Percentiles rank a stretch among this genome's conserved stretches.
phyloP scores from a whole-genome alignment of 2,113 vertebrate species.

The Silurus asotus region DNA sequence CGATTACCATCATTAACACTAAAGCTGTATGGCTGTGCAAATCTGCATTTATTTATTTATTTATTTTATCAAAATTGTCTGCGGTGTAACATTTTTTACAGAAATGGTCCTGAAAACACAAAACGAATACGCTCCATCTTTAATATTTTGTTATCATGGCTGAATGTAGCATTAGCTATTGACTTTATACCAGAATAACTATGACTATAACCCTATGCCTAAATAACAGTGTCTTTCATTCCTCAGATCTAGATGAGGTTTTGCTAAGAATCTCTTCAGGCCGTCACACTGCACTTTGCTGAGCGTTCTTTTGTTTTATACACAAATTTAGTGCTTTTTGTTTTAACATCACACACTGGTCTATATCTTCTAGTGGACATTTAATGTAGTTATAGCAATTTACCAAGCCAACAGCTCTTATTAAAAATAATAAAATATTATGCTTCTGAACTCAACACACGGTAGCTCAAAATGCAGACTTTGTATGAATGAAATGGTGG shows the following conservation, averaged over 20 bases:
- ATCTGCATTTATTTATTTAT: neutral
- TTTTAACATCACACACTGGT: neutral
- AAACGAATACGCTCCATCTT: neutral
- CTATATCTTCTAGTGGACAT: neutral
- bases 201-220: neutral
- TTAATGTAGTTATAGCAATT: neutral
- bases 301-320: neutral
- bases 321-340: neutral
- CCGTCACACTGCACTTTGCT: neutral
- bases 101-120: neutral
- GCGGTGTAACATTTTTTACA: neutral
- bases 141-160: neutral
- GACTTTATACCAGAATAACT: neutral
- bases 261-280: neutral
- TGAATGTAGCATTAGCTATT: neutral
- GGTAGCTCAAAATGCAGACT: slow-evolving; percentile 1
- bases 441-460: neutral
- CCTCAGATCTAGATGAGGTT: neutral
- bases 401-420: neutral
- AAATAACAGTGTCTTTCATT: neutral
- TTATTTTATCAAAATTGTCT: neutral
- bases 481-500: neutral
- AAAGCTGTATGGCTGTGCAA: neutral
- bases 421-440: slow-evolving; percentile 9
- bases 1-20: neutral